A percentile compares a stretch with the other conserved stretches of the same genome.
Conservation (phyloP, 2,113 vertebrate species). For the Octodon degus region DNA sequence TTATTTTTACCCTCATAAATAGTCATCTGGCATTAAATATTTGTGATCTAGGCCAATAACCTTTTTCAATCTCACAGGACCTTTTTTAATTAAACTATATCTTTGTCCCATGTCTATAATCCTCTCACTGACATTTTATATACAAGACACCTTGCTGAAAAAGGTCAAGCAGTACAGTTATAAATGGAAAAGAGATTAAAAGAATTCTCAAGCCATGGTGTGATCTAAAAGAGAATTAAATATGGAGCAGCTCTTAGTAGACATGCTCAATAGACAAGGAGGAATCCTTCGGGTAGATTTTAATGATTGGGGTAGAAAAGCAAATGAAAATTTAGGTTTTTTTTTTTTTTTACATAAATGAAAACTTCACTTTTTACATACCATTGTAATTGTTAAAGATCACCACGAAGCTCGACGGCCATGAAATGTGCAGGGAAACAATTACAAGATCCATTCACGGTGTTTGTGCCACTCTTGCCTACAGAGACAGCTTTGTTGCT, state of each 20-base stretch:
- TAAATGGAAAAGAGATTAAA: slow-evolving; percentile 93
- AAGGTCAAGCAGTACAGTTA: slow-evolving; percentile 92
- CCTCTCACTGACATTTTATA: slow-evolving; percentile 92
- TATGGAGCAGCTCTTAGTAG: slow-evolving; percentile 86
- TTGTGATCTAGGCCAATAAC: slow-evolving; percentile 91
- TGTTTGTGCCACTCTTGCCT: slow-evolving; percentile 82
- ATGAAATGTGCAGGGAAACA: slow-evolving; percentile 79
- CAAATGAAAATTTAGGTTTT: slow-evolving; percentile 84
- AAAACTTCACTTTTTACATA: slow-evolving; percentile 83
- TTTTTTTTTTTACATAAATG: slow-evolving; percentile 78
- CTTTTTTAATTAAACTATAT: slow-evolving; percentile 93
- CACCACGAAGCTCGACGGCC: slow-evolving; percentile 70
- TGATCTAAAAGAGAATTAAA: slow-evolving; percentile 89
- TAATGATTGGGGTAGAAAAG: slow-evolving; percentile 85
- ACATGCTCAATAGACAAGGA: slow-evolving; percentile 83
- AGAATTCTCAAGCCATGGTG: slow-evolving; percentile 89
- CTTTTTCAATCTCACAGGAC: slow-evolving; percentile 90
- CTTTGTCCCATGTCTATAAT: slow-evolving; percentile 92
- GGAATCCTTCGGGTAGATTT: slow-evolving; percentile 85
- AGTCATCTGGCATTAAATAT: slow-evolving; percentile 93
- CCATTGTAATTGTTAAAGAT: slow-evolving; percentile 78
- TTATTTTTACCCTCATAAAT: slow-evolving; percentile 89
- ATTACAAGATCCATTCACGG: slow-evolving; percentile 56
- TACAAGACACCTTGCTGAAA: slow-evolving; percentile 91
- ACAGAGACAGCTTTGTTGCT: slow-evolving; percentile 82